Conservation (phyloP, 1,140 invertebrate species). For the Drosophila equinoxialis region DNA sequence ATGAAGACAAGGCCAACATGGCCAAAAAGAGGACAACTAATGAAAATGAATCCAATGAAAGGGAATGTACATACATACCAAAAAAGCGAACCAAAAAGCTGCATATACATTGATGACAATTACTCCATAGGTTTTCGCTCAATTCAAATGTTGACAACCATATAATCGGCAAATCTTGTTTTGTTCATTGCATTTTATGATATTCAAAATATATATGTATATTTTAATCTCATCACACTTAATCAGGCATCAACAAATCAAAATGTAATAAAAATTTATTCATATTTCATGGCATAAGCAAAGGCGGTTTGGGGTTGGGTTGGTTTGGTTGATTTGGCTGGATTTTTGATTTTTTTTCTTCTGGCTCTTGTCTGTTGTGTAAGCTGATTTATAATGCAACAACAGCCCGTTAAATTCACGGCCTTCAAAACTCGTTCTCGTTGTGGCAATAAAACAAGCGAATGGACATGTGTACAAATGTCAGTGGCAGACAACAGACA, state of each 20-base stretch:
- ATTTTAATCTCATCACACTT: conserved; percentile 65
- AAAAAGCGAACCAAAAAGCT: too few relatives aligned
- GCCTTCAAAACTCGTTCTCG: conserved; percentile 39
- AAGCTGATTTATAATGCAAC: conserved; percentile 66
- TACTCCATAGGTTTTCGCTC: too few relatives aligned
- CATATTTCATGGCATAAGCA: conserved; percentile 49
- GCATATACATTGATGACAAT: too few relatives aligned
- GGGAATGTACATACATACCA: not conserved
- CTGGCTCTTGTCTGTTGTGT: conserved; percentile 29
- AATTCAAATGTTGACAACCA: conserved; percentile 10
- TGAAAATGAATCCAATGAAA: conserved; percentile 43
- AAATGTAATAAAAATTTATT: conserved; percentile 45
- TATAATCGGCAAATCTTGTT: conserved; percentile 25
- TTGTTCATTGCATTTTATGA: conserved; percentile 39
- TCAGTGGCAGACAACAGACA: conserved; percentile 31
- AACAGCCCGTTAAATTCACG: conserved; percentile 39
- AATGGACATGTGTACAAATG: conserved; percentile 54
- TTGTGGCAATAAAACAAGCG: conserved; percentile 50
- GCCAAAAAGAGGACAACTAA: conserved; percentile 45
- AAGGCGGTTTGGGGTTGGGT: not conserved
- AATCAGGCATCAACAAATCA: conserved; percentile 48
- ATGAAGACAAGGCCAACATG: conserved; percentile 27
- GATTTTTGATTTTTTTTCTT: conserved; percentile 6
- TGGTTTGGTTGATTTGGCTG: not conserved
- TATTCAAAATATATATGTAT: conserved; percentile 23